Evolutionary conservation across 1,140 invertebrate genomes (phyloP).

Genomic region (Drosophila lowei): DNA sequence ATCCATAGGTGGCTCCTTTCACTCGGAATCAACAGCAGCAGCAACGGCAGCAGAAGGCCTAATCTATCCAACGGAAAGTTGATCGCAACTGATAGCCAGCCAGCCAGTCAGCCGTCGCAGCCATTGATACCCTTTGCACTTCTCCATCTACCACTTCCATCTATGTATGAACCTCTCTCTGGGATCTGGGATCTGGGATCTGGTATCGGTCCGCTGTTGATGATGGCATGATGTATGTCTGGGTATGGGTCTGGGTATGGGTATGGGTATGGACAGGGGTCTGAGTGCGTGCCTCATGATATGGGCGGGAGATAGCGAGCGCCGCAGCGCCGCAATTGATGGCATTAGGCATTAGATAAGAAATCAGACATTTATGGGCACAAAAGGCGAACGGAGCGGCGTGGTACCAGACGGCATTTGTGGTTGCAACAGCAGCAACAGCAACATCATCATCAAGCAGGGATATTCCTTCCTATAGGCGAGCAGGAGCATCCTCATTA

Average conservation of each 20-base stretch:
- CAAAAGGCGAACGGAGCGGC: slow-evolving; percentile 25
- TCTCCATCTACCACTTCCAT: neutral
- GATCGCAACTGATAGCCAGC: slow-evolving; percentile 33
- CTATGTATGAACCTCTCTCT: no score
- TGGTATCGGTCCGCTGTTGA: slow-evolving; percentile 6
- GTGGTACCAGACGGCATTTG: slow-evolving; percentile 15
- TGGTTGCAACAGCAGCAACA: slow-evolving; percentile 32
- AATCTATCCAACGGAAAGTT: slow-evolving; percentile 32
- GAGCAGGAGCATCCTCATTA: slow-evolving; percentile 44
- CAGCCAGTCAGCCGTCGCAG: no score
- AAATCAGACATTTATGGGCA: slow-evolving; percentile 75
- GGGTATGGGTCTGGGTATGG: slow-evolving; percentile 11
- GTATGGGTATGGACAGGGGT: slow-evolving; percentile 16
- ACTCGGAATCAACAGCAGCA: slow-evolving; percentile 18
- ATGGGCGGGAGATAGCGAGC: slow-evolving; percentile 57
- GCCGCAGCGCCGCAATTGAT: slow-evolving; percentile 71
- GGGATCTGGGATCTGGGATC: neutral
- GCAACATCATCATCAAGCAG: slow-evolving; percentile 22
- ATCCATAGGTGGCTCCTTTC: slow-evolving; percentile 29
- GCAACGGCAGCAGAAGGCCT: slow-evolving; percentile 33
- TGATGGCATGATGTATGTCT: slow-evolving; percentile 18
- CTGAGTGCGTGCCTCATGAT: slow-evolving; percentile 48
- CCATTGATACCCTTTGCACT: slow-evolving; percentile 66
- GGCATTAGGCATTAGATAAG: slow-evolving; percentile 80
- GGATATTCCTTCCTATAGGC: slow-evolving; percentile 1